A percentile compares a stretch with the other conserved stretches of the same genome.
phyloP scores from a whole-genome alignment of 2,797 vertebrate genomes.

The Squalus acanthias region DNA sequence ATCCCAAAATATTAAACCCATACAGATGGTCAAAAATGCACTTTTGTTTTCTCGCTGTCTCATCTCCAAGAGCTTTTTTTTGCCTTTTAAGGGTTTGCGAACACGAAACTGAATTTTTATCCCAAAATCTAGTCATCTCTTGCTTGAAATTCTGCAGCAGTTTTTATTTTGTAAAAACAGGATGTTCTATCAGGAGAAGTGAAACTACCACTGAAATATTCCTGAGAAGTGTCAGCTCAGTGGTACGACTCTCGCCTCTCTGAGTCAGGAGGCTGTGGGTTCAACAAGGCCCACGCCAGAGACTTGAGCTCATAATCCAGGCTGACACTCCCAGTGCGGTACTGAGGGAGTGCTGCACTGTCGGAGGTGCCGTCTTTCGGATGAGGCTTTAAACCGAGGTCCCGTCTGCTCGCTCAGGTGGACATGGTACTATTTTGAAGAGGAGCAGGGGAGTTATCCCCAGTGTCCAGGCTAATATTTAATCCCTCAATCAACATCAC shows the following conservation, averaged over 20 bases:
- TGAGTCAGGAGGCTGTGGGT: not conserved
- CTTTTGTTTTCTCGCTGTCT: not conserved
- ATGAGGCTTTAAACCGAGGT: too few relatives aligned
- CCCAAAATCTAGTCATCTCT: not conserved
- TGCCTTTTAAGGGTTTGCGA: not conserved
- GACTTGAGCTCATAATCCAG: not conserved
- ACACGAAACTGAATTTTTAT: not conserved
- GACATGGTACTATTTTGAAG: too few relatives aligned
- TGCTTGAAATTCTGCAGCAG: not conserved
- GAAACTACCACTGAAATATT: not conserved
- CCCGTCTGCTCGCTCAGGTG: too few relatives aligned
- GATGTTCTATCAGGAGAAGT: not conserved
- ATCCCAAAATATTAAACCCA: not conserved
- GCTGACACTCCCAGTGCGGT: not conserved
- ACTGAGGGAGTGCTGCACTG: too few relatives aligned
- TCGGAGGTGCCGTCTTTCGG: too few relatives aligned
- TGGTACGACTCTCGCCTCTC: too few relatives aligned
- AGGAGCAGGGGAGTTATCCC: too few relatives aligned
- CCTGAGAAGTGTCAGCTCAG: not conserved
- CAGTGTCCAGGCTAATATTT: too few relatives aligned
- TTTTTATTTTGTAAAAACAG: not conserved
- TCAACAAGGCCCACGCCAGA: not conserved
- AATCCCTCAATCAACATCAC: too few relatives aligned
- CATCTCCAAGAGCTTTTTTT: not conserved
- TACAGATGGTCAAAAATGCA: not conserved